phyloP scores from a whole-genome alignment of 1,140 invertebrate genomes.

The Ceratoteleas bidentatus region DNA sequence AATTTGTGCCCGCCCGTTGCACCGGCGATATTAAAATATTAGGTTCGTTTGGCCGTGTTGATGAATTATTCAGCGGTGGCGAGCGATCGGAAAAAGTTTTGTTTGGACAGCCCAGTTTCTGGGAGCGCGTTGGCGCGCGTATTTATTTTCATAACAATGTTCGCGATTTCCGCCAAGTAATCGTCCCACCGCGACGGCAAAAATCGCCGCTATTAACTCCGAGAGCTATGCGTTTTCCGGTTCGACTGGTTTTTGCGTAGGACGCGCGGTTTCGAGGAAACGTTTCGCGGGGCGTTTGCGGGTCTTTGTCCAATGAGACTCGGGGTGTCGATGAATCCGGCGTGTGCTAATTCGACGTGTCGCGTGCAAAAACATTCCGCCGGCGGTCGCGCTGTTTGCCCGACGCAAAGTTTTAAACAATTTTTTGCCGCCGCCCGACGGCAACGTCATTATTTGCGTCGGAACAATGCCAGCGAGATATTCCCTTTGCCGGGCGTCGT shows the following conservation, averaged over 20 bases:
- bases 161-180: constrained; percentile 47
- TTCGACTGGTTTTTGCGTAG: too few relatives aligned
- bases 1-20: constrained; percentile 23
- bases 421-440: too few relatives aligned
- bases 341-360: too few relatives aligned
- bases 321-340: too few relatives aligned
- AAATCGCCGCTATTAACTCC: too few relatives aligned
- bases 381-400: too few relatives aligned
- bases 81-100: constrained; percentile 7
- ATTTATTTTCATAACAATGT: constrained; percentile 63
- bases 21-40: constrained; percentile 25
- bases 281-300: too few relatives aligned
- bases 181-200: constrained; percentile 20
- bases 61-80: constrained; percentile 52
- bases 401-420: constrained; percentile 4
- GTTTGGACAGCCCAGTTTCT: constrained; percentile 49
- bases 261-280: too few relatives aligned
- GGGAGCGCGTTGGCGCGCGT: neutral
- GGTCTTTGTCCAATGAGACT: too few relatives aligned
- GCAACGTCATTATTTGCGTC: constrained; percentile 38
- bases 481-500: constrained; percentile 34
- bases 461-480: constrained; percentile 36
- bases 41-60: constrained; percentile 28
- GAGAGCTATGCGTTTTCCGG: too few relatives aligned
- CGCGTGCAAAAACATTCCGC: too few relatives aligned